Conservation (phyloP, 53 echinoderm and acorn worm genomes). For the Holothuria leucospilota region DNA sequence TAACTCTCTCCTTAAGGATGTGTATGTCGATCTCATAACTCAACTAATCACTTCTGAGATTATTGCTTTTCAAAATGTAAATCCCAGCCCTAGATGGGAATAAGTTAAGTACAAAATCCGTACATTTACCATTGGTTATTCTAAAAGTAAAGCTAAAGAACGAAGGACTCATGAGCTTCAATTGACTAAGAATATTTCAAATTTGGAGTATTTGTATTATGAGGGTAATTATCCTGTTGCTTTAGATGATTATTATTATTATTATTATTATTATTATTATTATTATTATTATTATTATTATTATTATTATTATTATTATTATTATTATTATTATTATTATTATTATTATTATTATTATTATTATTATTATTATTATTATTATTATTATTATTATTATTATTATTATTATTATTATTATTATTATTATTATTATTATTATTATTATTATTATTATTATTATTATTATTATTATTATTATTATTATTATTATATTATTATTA, state of each 20-base stretch:
- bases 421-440: background rate
- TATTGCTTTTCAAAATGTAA: too few relatives aligned
- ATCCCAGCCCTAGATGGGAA: too few relatives aligned
- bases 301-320: conserved; percentile 16
- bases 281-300: conserved; percentile 20
- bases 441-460: background rate
- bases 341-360: conserved; percentile 17
- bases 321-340: conserved; percentile 18
- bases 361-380: conserved; percentile 27
- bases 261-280: conserved; percentile 20
- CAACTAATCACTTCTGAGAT: too few relatives aligned
- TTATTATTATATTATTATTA: background rate
- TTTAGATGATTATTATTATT: background rate
- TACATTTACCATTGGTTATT: too few relatives aligned
- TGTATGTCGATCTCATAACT: too few relatives aligned
- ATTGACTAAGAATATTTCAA: too few relatives aligned
- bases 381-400: conserved; percentile 13
- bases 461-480: background rate
- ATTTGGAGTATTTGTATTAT: too few relatives aligned
- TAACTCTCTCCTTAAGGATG: too few relatives aligned
- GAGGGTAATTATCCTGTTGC: too few relatives aligned
- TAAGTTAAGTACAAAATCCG: too few relatives aligned
- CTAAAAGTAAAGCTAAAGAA: too few relatives aligned
- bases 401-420: conserved; percentile 3
- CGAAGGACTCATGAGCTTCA: too few relatives aligned